These are phyloP conservation scores for Torymus aiolomorphi DNA, from an alignment of 2,888 invertebrate species.

Conservation along the genomic window DNA sequence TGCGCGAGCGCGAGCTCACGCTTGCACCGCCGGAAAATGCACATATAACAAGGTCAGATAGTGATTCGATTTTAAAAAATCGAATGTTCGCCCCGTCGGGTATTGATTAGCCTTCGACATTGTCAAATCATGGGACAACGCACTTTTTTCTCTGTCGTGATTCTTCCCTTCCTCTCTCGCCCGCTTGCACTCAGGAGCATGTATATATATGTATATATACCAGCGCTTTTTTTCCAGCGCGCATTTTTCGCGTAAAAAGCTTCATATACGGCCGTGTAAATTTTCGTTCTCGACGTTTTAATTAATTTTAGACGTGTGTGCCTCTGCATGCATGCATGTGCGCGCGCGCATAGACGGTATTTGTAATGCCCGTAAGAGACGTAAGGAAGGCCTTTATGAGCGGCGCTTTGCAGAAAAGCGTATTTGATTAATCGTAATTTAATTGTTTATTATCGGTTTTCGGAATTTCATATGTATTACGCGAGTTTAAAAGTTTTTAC, in stretches of 20 bases:
- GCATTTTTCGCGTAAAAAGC: slow-evolving; percentile 39
- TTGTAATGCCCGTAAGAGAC: too few relatives aligned
- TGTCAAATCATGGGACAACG: slow-evolving; percentile 74
- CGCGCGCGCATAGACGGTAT: too few relatives aligned
- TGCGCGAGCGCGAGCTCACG: slow-evolving; percentile 39
- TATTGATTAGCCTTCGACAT: slow-evolving; percentile 76
- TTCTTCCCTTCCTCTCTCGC: slow-evolving; percentile 56
- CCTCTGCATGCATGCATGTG: neutral
- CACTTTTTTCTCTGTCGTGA: slow-evolving; percentile 69
- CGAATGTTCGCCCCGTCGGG: slow-evolving; percentile 70
- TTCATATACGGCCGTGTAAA: slow-evolving; percentile 15
- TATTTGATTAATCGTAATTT: neutral
- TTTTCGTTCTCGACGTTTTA: slow-evolving; percentile 44
- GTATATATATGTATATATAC: too few relatives aligned
- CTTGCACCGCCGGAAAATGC: slow-evolving; percentile 68
- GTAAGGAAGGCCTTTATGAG: too few relatives aligned
- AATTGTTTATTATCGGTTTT: neutral
- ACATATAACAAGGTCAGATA: slow-evolving; percentile 76
- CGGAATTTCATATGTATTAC: neutral
- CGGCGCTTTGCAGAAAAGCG: too few relatives aligned
- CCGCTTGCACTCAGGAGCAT: too few relatives aligned
- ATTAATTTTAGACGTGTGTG: slow-evolving; percentile 43
- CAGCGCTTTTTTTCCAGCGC: neutral
- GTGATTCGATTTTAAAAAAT: slow-evolving; percentile 76
- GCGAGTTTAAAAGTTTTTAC: neutral